Conservation (phyloP, 2,888 invertebrate species). For the Clunio marinus region DNA sequence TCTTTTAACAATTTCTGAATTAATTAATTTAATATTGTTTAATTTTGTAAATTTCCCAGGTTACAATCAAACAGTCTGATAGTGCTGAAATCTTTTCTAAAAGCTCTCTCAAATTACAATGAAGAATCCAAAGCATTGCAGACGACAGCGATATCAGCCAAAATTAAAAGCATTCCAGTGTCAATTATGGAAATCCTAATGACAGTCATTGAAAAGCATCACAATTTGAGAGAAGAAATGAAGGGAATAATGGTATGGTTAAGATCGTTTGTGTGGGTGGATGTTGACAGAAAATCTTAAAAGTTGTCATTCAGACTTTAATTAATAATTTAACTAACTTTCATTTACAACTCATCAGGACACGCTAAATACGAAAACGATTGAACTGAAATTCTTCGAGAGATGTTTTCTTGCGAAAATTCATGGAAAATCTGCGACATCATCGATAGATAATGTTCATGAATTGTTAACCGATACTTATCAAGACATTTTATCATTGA, state of each 20-base stretch:
- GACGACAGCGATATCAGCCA: not conserved
- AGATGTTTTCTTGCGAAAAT: slow-evolving; percentile 40
- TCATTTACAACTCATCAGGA: not conserved
- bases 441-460: no score
- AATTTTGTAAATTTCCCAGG: not conserved
- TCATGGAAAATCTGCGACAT: slow-evolving; percentile 32
- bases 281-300: not conserved
- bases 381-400: slow-evolving; percentile 40
- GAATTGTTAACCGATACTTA: no score
- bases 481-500: no score
- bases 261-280: not conserved
- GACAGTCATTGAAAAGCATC: slow-evolving; percentile 27
- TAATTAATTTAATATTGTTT: not conserved
- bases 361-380: slow-evolving; percentile 9
- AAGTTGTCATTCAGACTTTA: not conserved
- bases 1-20: not conserved
- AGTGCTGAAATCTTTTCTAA: not conserved
- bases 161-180: slow-evolving; percentile 23
- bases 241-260: slow-evolving; percentile 24
- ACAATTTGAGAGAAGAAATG: slow-evolving; percentile 23
- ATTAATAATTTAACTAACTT: not conserved
- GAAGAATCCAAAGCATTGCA: not conserved
- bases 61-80: slow-evolving; percentile 31
- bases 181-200: slow-evolving; percentile 20
- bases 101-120: not conserved